Evolutionary conservation across 2,113 vertebrate genomes (phyloP).

Genomic region (Lipophrys pholis): DNA sequence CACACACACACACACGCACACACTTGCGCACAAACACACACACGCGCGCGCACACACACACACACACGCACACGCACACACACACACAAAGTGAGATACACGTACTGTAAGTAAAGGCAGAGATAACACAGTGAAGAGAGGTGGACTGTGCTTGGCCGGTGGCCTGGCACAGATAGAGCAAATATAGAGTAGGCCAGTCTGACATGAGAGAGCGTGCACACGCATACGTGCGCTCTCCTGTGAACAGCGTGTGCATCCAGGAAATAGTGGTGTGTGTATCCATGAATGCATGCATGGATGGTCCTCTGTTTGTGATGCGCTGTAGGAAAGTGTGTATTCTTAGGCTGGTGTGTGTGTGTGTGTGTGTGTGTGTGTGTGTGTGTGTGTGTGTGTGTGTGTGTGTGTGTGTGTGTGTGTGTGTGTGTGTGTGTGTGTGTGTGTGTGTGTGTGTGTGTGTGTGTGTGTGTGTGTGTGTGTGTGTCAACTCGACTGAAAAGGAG

Average conservation of each 20-base stretch:
- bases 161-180: conserved; percentile 42
- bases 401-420: neutral
- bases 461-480: no score
- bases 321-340: neutral
- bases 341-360: neutral
- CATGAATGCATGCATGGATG: neutral
- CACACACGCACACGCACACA: neutral
- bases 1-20: neutral
- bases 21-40: neutral
- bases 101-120: conserved; percentile 6
- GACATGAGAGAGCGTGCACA: conserved; percentile 13
- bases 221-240: conserved; percentile 7
- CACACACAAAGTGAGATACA: neutral
- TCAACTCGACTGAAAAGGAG: conserved; percentile 31
- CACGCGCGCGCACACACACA: neutral
- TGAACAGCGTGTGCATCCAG: conserved; percentile 14
- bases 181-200: conserved; percentile 34
- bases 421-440: no score
- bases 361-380: neutral
- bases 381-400: neutral
- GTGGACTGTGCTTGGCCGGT: conserved; percentile 20
- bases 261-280: conserved; percentile 7
- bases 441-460: no score
- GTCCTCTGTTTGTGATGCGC: neutral
- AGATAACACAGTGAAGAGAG: conserved; percentile 25